A percentile compares a stretch with the other conserved stretches of the same genome.
Evolutionary conservation across 2,888 invertebrate species (phyloP).

Genomic region (Netelia melanura): DNA sequence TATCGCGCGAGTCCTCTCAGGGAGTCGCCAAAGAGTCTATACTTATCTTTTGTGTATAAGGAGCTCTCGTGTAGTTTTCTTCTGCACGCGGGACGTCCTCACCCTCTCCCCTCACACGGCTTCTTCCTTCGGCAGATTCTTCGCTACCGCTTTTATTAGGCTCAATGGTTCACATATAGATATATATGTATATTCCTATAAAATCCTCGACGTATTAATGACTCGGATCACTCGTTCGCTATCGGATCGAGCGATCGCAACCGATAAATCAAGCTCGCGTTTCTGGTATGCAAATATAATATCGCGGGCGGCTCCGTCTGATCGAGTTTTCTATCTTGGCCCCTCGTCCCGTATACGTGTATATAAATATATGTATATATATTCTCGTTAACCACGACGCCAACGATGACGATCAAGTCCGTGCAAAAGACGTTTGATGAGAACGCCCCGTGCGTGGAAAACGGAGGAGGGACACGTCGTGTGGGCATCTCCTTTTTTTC

Average conservation of each 20-base stretch:
- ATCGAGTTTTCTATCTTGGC: slow-evolving; percentile 66
- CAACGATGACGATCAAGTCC: slow-evolving; percentile 32
- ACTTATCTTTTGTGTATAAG: slow-evolving; percentile 56
- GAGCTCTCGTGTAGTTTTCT: slow-evolving; percentile 35
- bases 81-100: slow-evolving; percentile 28
- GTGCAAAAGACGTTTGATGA: neutral
- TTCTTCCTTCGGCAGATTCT: slow-evolving; percentile 18
- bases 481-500: slow-evolving; percentile 41
- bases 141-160: slow-evolving; percentile 53
- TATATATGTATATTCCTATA: slow-evolving; percentile 9
- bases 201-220: slow-evolving; percentile 70
- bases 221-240: slow-evolving; percentile 71
- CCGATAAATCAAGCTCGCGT: slow-evolving; percentile 74
- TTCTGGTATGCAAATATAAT: slow-evolving; percentile 77
- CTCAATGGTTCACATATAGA: slow-evolving; percentile 14
- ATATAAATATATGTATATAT: neutral
- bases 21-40: slow-evolving; percentile 58
- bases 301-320: slow-evolving; percentile 69
- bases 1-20: slow-evolving; percentile 52
- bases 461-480: slow-evolving; percentile 37
- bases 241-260: slow-evolving; percentile 69
- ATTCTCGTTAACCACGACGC: slow-evolving; percentile 15
- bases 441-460: slow-evolving; percentile 48
- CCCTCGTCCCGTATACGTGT: slow-evolving; percentile 34
- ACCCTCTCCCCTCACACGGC: neutral